Percentiles rank a stretch among this genome's conserved stretches.
These are phyloP conservation scores for Dioctria linearis DNA, from an alignment of 2,888 invertebrate species.

Conservation along the genomic window DNA sequence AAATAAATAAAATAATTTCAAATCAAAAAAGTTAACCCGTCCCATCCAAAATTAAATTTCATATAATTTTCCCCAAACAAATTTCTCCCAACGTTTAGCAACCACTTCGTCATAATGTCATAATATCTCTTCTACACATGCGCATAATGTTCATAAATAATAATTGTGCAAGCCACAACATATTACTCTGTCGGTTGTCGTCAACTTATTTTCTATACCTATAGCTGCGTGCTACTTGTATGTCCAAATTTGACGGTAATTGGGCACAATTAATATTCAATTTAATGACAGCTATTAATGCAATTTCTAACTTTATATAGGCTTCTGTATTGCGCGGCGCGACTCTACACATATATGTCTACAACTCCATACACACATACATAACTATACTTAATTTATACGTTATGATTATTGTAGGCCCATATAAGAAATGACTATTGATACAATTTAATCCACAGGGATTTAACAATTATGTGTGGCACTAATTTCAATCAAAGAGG, in stretches of 20 bases:
- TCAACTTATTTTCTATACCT: background rate
- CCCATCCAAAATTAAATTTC: background rate
- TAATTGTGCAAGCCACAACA: too few relatives aligned
- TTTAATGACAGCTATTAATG: background rate
- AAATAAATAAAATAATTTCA: too few relatives aligned
- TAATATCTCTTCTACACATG: background rate
- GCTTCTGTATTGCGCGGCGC: too few relatives aligned
- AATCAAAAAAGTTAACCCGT: background rate
- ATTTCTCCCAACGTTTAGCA: background rate
- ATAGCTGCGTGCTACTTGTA: background rate
- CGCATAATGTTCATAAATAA: background rate
- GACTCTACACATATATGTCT: too few relatives aligned
- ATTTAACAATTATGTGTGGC: background rate
- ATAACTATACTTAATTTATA: too few relatives aligned
- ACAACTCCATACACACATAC: too few relatives aligned
- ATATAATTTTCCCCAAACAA: background rate
- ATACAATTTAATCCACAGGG: background rate
- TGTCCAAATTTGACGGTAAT: conserved; percentile 7
- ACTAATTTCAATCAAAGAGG: background rate
- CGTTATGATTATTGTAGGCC: background rate
- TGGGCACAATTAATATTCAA: background rate
- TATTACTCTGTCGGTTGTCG: background rate
- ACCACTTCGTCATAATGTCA: background rate
- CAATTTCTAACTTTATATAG: background rate
- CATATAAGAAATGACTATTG: background rate